phyloP scores from a whole-genome alignment of 2,797 vertebrate genomes.

The Margarornis squamiger region DNA sequence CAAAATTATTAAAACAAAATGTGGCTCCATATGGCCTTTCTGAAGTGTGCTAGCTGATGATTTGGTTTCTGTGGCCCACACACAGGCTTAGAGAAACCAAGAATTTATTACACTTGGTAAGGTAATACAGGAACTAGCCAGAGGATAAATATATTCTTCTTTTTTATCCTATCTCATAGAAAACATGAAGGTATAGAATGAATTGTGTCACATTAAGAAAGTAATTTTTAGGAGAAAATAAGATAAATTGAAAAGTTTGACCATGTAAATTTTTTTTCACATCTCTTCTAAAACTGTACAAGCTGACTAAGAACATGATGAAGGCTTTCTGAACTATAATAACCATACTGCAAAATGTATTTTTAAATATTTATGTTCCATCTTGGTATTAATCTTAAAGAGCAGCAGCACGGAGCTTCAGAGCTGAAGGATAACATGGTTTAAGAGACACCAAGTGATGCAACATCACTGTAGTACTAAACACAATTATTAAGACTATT shows the following conservation, averaged over 20 bases:
- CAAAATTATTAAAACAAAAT: background rate
- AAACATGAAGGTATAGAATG: background rate
- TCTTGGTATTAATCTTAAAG: background rate
- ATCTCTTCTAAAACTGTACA: background rate
- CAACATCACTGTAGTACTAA: background rate
- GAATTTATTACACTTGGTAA: background rate
- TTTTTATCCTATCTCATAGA: background rate
- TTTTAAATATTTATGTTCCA: background rate
- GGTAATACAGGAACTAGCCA: background rate
- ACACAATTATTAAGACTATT: background rate
- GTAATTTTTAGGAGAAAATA: background rate
- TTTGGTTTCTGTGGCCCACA: background rate
- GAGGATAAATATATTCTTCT: background rate
- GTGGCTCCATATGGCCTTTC: background rate
- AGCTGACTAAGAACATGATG: background rate
- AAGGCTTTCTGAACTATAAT: background rate
- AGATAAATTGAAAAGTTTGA: background rate
- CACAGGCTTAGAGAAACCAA: background rate
- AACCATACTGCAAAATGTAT: background rate
- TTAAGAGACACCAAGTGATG: background rate
- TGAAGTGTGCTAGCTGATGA: background rate
- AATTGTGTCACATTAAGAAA: background rate
- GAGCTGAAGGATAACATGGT: background rate
- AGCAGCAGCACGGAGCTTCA: background rate
- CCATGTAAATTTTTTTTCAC: background rate